Evolutionary conservation across 2,797 vertebrate genomes (phyloP).

Genomic region (Danio kyathit): DNA sequence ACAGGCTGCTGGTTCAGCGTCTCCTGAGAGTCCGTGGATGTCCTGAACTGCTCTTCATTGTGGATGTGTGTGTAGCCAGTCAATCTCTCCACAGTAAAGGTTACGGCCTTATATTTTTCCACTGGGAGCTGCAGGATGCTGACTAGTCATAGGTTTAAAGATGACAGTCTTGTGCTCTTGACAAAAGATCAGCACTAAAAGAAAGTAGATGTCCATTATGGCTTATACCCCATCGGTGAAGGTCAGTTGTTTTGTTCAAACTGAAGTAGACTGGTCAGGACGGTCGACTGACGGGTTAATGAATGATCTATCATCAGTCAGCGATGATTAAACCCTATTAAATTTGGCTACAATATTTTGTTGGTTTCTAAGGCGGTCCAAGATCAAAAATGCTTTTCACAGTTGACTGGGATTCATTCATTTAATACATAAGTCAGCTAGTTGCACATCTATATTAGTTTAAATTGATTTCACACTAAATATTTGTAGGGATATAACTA

Average conservation of each 20-base stretch:
- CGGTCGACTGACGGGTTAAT: background rate
- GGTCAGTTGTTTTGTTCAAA: background rate
- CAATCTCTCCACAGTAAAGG: constrained; percentile 14
- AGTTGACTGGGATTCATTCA: too few relatives aligned
- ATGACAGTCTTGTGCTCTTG: background rate
- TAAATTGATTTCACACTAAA: too few relatives aligned
- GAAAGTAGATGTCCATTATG: background rate
- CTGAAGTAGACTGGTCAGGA: background rate
- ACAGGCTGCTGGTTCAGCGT: constrained; percentile 24
- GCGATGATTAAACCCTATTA: background rate
- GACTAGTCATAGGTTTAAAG: background rate
- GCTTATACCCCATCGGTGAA: background rate
- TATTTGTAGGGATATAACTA: too few relatives aligned
- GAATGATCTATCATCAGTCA: background rate
- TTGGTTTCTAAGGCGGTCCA: too few relatives aligned
- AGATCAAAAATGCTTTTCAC: too few relatives aligned
- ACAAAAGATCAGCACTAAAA: background rate
- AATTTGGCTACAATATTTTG: background rate
- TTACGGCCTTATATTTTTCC: constrained; percentile 24
- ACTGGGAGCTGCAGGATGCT: background rate
- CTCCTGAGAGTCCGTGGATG: constrained; percentile 20
- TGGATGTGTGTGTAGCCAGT: background rate
- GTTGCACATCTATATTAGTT: too few relatives aligned
- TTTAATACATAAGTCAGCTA: too few relatives aligned
- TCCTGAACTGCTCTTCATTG: background rate